These are phyloP conservation scores for Hycleus phaleratus DNA, from an alignment of 1,140 invertebrate genomes.

Conservation along the genomic window DNA sequence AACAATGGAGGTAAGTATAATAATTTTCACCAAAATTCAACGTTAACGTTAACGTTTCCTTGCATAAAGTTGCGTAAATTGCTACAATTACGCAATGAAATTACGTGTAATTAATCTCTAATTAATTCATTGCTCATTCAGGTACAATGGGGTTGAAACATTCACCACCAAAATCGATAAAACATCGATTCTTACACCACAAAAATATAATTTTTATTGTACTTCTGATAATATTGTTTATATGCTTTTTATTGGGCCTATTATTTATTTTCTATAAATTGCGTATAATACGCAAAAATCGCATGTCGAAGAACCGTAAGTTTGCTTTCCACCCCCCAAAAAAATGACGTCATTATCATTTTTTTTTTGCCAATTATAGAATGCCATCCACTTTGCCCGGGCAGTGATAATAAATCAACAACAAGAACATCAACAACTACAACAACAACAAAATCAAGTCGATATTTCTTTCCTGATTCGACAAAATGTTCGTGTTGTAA, in stretches of 20 bases:
- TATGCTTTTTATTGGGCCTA: slow-evolving; percentile 35
- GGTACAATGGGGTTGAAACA: too few relatives aligned
- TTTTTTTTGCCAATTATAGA: background rate
- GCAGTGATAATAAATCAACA: slow-evolving; percentile 15
- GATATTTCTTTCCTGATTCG: slow-evolving; percentile 4
- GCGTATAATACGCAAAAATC: slow-evolving; percentile 5
- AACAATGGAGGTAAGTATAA: too few relatives aligned
- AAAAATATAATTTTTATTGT: slow-evolving; percentile 26
- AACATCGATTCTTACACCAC: background rate
- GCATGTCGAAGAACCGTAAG: background rate
- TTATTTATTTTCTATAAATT: slow-evolving; percentile 35
- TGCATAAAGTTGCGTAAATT: too few relatives aligned
- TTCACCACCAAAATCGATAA: slow-evolving; percentile 14
- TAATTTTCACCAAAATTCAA: too few relatives aligned
- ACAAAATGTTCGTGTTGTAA: background rate
- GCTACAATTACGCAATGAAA: too few relatives aligned
- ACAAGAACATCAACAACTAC: background rate
- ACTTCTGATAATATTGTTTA: slow-evolving; percentile 29
- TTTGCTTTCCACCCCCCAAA: background rate
- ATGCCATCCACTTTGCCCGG: background rate
- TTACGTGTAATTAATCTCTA: background rate
- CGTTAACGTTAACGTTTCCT: too few relatives aligned
- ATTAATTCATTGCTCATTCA: background rate
- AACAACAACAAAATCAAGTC: background rate
- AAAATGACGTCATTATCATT: background rate